Conservation (phyloP, 1,140 invertebrate species). For the Aphis gossypii region DNA sequence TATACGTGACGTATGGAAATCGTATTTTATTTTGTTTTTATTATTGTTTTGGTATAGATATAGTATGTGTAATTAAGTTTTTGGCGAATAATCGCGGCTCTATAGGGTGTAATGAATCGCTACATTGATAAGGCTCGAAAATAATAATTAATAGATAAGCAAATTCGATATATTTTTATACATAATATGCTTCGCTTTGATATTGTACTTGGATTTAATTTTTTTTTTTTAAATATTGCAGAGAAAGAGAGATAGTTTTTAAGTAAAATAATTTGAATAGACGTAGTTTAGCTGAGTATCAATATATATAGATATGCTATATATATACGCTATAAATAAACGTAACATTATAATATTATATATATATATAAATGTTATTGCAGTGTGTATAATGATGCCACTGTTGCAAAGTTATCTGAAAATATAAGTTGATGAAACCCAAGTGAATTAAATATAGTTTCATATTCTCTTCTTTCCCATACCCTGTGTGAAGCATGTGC, state of each 20-base stretch:
- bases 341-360: not conserved
- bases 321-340: not conserved
- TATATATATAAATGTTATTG: not conserved
- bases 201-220: not conserved
- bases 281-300: conserved; percentile 35
- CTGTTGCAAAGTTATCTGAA: conserved; percentile 25
- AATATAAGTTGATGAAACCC: not conserved
- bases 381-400: not conserved
- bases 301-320: not conserved
- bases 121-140: not conserved
- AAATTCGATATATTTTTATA: not conserved
- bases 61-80: not conserved
- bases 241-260: conserved; percentile 52
- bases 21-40: conserved; percentile 6
- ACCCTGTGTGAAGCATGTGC: not conserved
- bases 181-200: not conserved
- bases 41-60: conserved; percentile 7
- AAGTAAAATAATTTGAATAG: conserved; percentile 28
- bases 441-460: not conserved
- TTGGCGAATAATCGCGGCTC: not conserved
- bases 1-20: not conserved
- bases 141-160: not conserved
- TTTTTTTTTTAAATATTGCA: not conserved
- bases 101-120: not conserved
- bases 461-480: not conserved